phyloP scores from a whole-genome alignment of 2,888 invertebrate genomes.

The Meloe dianella region DNA sequence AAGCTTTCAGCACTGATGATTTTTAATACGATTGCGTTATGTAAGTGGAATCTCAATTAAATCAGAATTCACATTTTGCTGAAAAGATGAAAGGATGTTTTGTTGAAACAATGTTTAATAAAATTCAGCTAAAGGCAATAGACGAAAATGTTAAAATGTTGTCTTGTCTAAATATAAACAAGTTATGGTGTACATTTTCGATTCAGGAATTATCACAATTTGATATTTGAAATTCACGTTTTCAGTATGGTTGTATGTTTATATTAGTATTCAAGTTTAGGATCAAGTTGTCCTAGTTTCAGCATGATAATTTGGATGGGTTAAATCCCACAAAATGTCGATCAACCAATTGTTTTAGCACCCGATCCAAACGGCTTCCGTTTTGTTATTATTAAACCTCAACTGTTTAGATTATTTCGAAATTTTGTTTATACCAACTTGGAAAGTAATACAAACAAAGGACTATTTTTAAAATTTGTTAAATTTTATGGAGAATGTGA shows the following conservation, averaged over 20 bases:
- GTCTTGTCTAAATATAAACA: too few species aligned
- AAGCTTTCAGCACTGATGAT: slow-evolving; percentile 1
- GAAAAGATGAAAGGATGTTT: neutral
- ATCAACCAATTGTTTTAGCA: slow-evolving; percentile 46
- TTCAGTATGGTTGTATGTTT: neutral
- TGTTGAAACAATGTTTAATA: neutral
- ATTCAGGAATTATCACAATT: too few species aligned
- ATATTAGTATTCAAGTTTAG: neutral
- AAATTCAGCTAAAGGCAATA: neutral
- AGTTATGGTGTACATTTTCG: too few species aligned
- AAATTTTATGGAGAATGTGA: neutral
- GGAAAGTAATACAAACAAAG: neutral
- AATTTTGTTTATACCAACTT: neutral
- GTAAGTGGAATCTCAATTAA: neutral
- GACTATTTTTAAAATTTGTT: neutral
- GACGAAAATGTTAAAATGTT: too few species aligned
- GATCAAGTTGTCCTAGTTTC: slow-evolving; percentile 41
- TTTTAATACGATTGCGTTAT: neutral
- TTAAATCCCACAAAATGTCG: slow-evolving; percentile 46
- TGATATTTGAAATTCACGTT: neutral
- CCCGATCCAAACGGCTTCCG: slow-evolving; percentile 52
- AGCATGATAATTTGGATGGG: slow-evolving; percentile 34
- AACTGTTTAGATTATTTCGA: slow-evolving; percentile 40
- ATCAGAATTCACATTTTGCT: neutral
- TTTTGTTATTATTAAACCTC: slow-evolving; percentile 45